phyloP scores from a whole-genome alignment of 2,888 invertebrate genomes.

The Mesodorylaimus sp. region DNA sequence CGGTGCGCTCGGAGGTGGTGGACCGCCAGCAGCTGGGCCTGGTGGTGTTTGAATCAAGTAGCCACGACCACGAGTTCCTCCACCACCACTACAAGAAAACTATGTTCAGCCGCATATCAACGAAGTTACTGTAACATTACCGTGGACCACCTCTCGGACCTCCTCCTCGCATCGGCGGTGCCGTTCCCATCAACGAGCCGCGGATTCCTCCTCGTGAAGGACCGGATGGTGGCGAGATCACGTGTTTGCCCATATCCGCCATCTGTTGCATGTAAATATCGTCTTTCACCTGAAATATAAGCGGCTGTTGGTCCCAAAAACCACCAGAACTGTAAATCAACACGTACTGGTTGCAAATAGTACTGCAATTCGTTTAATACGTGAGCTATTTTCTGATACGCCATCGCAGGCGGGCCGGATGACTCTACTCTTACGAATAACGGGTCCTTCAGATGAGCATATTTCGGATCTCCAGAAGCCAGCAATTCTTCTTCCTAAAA shows the following conservation, averaged over 20 bases:
- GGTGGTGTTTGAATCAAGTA: too few relatives aligned
- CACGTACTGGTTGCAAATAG: conserved; percentile 14
- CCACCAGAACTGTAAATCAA: neutral
- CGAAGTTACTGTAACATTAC: too few relatives aligned
- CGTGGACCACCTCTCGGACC: neutral
- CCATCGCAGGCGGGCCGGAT: conserved; percentile 23
- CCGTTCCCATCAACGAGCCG: neutral
- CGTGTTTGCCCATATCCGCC: neutral
- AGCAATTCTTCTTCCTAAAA: conserved; percentile 22
- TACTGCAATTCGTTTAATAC: conserved; percentile 13
- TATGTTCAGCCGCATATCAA: too few relatives aligned
- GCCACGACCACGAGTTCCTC: too few relatives aligned
- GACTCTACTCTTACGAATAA: conserved; percentile 28
- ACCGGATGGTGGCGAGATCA: neutral
- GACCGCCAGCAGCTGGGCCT: too few relatives aligned
- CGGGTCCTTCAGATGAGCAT: conserved; percentile 27
- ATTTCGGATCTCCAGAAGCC: conserved; percentile 25
- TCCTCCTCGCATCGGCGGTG: neutral
- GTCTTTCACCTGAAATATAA: neutral
- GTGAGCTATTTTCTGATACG: conserved; percentile 24
- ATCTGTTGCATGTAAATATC: neutral
- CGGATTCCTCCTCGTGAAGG: neutral
- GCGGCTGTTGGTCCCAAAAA: neutral
- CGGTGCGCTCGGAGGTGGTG: too few relatives aligned
- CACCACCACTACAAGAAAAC: too few relatives aligned